phyloP scores from a whole-genome alignment of 2,113 vertebrate species.

The Sapayoa aenigma region DNA sequence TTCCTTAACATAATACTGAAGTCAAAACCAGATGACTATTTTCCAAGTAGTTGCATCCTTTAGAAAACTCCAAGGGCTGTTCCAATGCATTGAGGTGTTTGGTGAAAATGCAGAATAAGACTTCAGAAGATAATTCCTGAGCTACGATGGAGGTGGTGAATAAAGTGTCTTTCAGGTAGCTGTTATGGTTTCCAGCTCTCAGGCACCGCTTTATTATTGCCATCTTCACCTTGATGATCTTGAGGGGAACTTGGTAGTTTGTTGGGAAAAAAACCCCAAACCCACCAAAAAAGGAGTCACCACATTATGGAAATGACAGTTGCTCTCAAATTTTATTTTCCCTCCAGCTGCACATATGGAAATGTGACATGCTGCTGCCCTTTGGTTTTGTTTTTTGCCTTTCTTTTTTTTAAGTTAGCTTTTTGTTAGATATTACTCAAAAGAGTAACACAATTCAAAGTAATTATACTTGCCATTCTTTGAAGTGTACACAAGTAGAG shows the following conservation, averaged over 20 bases:
- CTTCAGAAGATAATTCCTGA: not conserved
- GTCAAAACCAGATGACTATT: not conserved
- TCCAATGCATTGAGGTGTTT: not conserved
- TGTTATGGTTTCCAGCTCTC: not conserved
- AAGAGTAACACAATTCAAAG: not conserved
- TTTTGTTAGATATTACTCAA: not conserved
- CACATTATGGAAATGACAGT: not conserved
- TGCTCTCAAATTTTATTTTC: not conserved
- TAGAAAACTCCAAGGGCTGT: not conserved
- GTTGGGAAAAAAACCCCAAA: too few species aligned
- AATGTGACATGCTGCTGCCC: not conserved
- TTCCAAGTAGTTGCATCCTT: not conserved
- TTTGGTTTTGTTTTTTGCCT: not conserved
- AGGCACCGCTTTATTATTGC: not conserved
- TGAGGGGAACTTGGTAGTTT: not conserved
- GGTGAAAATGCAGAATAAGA: not conserved
- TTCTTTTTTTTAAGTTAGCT: not conserved
- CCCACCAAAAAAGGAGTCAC: not conserved
- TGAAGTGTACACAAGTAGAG: not conserved
- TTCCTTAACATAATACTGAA: not conserved
- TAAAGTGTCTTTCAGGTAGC: not conserved
- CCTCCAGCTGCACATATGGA: not conserved
- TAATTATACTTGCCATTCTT: not conserved
- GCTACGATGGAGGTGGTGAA: not conserved
- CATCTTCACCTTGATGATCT: not conserved